phyloP scores from a whole-genome alignment of 2,888 invertebrate genomes.

The Unio pictorum region DNA sequence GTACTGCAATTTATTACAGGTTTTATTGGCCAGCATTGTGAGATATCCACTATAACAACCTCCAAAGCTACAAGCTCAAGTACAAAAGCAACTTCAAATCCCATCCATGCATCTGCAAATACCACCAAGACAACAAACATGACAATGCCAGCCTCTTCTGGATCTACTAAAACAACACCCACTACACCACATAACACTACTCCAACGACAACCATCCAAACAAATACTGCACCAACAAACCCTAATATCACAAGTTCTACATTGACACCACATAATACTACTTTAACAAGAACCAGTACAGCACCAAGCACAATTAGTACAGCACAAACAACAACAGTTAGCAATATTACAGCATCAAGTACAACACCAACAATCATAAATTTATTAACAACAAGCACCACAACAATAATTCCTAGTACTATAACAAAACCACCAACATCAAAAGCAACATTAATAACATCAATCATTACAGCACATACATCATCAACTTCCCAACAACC shows the following conservation, averaged over 20 bases:
- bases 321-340: background rate
- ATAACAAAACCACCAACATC: background rate
- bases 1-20: too few relatives aligned
- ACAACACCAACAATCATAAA: background rate
- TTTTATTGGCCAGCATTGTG: too few relatives aligned
- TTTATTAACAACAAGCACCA: background rate
- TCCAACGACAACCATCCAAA: background rate
- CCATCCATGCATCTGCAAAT: background rate
- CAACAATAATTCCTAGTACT: background rate
- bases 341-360: background rate
- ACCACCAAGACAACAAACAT: constrained; percentile 1
- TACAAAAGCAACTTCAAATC: constrained; percentile 1
- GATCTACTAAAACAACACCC: background rate
- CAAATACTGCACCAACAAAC: constrained; percentile 1
- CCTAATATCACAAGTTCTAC: background rate
- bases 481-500: background rate
- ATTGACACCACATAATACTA: background rate
- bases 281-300: background rate
- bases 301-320: background rate
- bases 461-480: background rate
- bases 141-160: background rate
- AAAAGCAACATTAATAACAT: background rate
- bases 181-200: background rate
- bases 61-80: background rate
- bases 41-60: background rate